phyloP scores from a whole-genome alignment of 2,113 vertebrate genomes.

The Sylvietta virens region DNA sequence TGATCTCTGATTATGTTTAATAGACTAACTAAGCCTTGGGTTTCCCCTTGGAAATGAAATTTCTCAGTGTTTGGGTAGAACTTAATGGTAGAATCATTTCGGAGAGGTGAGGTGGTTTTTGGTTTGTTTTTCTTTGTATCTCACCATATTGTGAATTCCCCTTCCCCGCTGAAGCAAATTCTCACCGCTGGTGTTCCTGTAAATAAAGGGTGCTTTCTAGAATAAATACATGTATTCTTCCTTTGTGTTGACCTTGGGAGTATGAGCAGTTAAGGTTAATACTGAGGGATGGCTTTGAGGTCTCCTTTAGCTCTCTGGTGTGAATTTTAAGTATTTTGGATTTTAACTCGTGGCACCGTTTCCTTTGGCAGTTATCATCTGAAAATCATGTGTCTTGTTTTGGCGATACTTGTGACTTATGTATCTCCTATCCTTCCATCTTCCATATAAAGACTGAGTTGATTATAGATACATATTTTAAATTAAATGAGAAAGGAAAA shows the following conservation, averaged over 20 bases:
- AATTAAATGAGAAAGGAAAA: not conserved
- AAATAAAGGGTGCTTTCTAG: not conserved
- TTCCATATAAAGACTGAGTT: not conserved
- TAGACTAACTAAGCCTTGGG: not conserved
- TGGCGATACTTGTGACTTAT: not conserved
- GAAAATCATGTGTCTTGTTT: not conserved
- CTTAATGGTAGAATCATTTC: not conserved
- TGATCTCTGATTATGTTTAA: not conserved
- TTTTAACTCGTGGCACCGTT: not conserved
- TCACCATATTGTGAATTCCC: conserved; percentile 30
- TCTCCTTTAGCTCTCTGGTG: not conserved
- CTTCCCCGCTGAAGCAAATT: not conserved
- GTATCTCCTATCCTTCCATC: not conserved
- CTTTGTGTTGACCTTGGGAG: not conserved
- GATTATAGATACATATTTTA: not conserved
- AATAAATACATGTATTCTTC: not conserved
- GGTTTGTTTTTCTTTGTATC: conserved; percentile 12
- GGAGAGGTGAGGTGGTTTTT: not conserved
- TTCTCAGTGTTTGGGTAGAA: not conserved
- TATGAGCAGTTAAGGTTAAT: not conserved
- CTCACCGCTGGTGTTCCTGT: not conserved
- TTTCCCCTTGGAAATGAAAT: conserved; percentile 34
- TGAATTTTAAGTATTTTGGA: not conserved
- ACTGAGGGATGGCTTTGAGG: not conserved
- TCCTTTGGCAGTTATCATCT: not conserved